Evolutionary conservation across 1,140 invertebrate genomes (phyloP).

Genomic region (Oryctes rhinoceros): DNA sequence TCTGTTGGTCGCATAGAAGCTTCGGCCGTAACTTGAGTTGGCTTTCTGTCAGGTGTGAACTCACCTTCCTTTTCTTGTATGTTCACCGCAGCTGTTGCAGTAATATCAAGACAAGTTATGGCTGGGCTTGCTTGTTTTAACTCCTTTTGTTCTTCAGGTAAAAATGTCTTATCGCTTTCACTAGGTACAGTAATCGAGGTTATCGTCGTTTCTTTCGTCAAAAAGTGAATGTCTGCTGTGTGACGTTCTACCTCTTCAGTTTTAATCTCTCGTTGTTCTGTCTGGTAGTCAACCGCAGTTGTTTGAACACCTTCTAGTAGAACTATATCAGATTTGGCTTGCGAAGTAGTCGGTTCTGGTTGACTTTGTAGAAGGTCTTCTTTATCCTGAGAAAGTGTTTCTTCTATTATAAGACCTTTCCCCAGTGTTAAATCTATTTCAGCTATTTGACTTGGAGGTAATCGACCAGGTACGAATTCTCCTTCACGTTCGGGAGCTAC

Average conservation of each 20-base stretch:
- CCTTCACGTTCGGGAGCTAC: constrained; percentile 73
- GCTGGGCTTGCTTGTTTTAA: constrained; percentile 64
- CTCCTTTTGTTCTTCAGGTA: constrained; percentile 59
- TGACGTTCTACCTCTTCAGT: constrained; percentile 62
- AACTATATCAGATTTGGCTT: constrained; percentile 66
- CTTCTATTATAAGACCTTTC: constrained; percentile 69
- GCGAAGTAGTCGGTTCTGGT: constrained; percentile 62
- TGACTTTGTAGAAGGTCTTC: constrained; percentile 67
- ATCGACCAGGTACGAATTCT: constrained; percentile 62
- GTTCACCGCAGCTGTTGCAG: constrained; percentile 63
- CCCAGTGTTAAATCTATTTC: constrained; percentile 67
- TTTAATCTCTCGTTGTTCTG: constrained; percentile 66
- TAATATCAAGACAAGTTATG: constrained; percentile 66
- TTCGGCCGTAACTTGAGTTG: constrained; percentile 63
- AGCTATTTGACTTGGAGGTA: constrained; percentile 70
- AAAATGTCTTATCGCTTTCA: constrained; percentile 69
- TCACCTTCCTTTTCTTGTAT: constrained; percentile 69
- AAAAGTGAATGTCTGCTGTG: constrained; percentile 66
- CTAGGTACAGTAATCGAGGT: constrained; percentile 66
- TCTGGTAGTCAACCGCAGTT: constrained; percentile 67
- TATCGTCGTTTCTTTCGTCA: constrained; percentile 67
- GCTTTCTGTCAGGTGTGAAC: constrained; percentile 60
- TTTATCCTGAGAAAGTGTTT: constrained; percentile 69
- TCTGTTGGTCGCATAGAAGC: constrained; percentile 65
- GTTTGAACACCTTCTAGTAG: constrained; percentile 69